phyloP scores from a whole-genome alignment of 2,113 vertebrate species.

The Pseudopipra pipra region DNA sequence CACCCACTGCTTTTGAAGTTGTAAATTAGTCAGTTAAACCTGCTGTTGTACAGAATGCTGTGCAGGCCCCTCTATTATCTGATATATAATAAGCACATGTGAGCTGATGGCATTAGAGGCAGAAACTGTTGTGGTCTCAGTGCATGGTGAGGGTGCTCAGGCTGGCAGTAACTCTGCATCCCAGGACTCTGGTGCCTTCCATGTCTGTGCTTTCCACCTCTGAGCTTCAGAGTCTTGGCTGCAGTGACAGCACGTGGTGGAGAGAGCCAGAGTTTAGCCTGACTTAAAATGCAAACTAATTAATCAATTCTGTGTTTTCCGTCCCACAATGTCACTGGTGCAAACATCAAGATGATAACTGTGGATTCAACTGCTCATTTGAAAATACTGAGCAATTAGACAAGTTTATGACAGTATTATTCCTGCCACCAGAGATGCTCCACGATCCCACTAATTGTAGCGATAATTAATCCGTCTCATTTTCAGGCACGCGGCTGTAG shows the following conservation, averaged over 20 bases:
- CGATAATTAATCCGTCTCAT: neutral
- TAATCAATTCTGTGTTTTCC: neutral
- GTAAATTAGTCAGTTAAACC: neutral
- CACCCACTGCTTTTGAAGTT: neutral
- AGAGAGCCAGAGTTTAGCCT: neutral
- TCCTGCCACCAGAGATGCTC: conserved; percentile 18
- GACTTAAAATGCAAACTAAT: neutral
- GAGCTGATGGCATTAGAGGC: neutral
- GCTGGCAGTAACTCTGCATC: neutral
- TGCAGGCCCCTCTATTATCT: neutral
- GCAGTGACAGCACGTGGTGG: neutral
- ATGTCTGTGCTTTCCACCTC: neutral
- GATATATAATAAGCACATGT: neutral
- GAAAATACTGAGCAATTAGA: neutral
- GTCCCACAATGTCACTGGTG: neutral
- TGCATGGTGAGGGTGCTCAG: neutral
- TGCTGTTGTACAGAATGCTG: neutral
- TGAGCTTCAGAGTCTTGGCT: neutral
- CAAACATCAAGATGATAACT: neutral
- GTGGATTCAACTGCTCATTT: neutral
- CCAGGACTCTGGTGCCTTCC: fast-evolving
- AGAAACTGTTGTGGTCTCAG: neutral
- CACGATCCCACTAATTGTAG: neutral
- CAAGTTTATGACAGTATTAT: conserved; percentile 19
- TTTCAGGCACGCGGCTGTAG: neutral